phyloP scores from a whole-genome alignment of 1,140 invertebrate genomes.

The Saccostrea cuccullata region DNA sequence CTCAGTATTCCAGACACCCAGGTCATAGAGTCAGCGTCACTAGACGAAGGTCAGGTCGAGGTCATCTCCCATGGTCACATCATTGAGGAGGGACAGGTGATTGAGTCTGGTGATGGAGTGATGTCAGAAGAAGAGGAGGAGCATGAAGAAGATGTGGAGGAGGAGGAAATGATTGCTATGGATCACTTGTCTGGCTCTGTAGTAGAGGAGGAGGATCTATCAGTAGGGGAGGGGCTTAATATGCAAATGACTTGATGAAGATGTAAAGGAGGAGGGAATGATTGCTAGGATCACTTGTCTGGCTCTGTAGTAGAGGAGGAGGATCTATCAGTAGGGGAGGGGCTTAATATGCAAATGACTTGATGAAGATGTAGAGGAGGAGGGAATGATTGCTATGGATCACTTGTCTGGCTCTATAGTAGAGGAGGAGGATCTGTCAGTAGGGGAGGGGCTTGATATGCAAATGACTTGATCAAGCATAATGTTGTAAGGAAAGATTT shows the following conservation, averaged over 20 bases:
- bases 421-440: not conserved
- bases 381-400: constrained; percentile 19
- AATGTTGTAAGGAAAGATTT: too few species aligned
- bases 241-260: not conserved
- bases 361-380: too few species aligned
- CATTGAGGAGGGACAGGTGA: constrained; percentile 18
- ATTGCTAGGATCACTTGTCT: constrained; percentile 15
- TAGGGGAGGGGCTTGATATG: constrained; percentile 1
- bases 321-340: not conserved
- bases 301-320: not conserved
- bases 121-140: constrained; percentile 21
- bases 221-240: not conserved
- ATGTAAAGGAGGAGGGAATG: too few species aligned
- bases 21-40: not conserved
- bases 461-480: not conserved
- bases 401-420: not conserved
- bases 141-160: not conserved
- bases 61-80: constrained; percentile 25
- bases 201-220: not conserved
- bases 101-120: constrained; percentile 11
- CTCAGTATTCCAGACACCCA: not conserved
- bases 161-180: constrained; percentile 23
- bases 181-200: not conserved
- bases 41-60: not conserved
- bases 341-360: constrained; percentile 14